These are phyloP conservation scores for Pilophorus perplexus DNA, from an alignment of 2,888 invertebrate species.

Conservation along the genomic window DNA sequence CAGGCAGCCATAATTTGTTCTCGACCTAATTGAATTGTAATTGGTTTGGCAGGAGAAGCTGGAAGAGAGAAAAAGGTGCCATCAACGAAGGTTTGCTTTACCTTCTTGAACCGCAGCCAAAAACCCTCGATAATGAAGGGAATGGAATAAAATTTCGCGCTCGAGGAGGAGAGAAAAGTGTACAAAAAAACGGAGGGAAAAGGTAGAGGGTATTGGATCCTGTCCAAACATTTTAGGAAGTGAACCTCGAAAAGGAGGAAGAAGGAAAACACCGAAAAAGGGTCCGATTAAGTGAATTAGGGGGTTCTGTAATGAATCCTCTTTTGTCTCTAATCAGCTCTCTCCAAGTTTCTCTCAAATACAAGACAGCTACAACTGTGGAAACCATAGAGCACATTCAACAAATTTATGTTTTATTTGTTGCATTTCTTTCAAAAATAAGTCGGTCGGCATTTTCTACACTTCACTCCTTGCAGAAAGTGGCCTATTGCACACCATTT, in stretches of 20 bases:
- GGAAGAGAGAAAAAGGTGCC: background rate
- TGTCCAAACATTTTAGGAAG: slow-evolving; percentile 3
- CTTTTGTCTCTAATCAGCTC: background rate
- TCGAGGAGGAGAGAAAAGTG: background rate
- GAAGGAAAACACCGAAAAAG: background rate
- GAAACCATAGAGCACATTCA: too few relatives aligned
- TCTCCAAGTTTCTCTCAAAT: background rate
- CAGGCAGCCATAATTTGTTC: background rate
- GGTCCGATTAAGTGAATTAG: background rate
- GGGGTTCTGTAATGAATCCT: background rate
- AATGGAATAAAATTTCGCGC: slow-evolving; percentile 6
- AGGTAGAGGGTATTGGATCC: slow-evolving; percentile 8
- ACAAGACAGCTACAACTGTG: too few relatives aligned
- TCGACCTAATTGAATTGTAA: slow-evolving; percentile 24
- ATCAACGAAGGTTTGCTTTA: too few relatives aligned
- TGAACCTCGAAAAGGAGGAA: background rate
- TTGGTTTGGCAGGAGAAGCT: slow-evolving; percentile 17
- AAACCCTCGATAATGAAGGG: slow-evolving; percentile 18
- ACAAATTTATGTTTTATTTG: too few relatives aligned
- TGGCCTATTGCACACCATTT: too few relatives aligned
- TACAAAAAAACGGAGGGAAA: background rate
- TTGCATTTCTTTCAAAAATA: too few relatives aligned
- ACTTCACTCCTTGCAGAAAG: too few relatives aligned
- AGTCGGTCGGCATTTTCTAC: too few relatives aligned
- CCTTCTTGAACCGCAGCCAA: slow-evolving; percentile 10